phyloP scores from a whole-genome alignment of 2,113 vertebrate genomes.

The Ctenodactylus gundi region DNA sequence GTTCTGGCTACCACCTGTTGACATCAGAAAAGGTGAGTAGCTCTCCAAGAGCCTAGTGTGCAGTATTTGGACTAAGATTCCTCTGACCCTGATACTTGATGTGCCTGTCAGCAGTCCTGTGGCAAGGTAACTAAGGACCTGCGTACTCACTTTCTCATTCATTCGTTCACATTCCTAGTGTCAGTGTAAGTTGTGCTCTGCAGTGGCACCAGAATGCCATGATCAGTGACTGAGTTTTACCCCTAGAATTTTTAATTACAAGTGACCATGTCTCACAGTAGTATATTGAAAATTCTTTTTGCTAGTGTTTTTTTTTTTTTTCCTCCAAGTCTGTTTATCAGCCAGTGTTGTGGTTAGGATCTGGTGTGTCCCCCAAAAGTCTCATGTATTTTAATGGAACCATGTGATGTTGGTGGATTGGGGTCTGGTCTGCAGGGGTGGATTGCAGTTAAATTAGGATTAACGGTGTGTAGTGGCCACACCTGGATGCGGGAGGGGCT shows the following conservation, averaged over 20 bases:
- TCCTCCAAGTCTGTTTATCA: background rate
- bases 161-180: background rate
- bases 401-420: no score
- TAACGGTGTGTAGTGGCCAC: no score
- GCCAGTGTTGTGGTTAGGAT: slow-evolving; percentile 21
- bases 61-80: background rate
- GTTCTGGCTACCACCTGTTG: background rate
- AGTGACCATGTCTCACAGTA: background rate
- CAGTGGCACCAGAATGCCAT: background rate
- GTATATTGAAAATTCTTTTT: background rate
- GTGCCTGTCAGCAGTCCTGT: background rate
- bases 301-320: slow-evolving; percentile 3
- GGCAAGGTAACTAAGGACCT: background rate
- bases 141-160: background rate
- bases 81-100: background rate
- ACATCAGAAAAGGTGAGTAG: background rate
- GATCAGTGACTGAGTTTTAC: background rate
- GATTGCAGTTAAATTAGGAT: no score
- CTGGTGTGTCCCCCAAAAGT: no score
- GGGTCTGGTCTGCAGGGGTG: no score
- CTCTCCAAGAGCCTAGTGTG: background rate
- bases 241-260: background rate
- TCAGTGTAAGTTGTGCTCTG: background rate
- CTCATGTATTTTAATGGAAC: no score
- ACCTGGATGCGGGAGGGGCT: no score